Percentiles rank a stretch among this genome's conserved stretches.
Evolutionary conservation across 2,113 vertebrate genomes (phyloP).

Genomic region (Lepus timidus): DNA sequence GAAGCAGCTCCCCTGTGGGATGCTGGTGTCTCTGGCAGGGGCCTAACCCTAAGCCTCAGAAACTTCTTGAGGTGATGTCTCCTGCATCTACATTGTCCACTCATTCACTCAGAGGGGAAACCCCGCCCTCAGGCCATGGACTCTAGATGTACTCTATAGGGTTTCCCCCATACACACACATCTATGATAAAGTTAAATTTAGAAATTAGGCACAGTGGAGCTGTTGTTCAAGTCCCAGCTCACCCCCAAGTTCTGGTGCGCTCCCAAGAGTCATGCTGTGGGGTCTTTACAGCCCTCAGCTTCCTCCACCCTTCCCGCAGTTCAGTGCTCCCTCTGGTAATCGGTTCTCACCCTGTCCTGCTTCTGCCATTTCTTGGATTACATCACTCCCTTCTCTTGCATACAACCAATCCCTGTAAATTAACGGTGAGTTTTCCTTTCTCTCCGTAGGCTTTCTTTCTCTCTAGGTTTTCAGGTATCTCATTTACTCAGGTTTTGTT

Average conservation of each 20-base stretch:
- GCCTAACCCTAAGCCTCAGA: no score
- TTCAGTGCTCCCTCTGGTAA: neutral
- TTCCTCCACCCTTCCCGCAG: neutral
- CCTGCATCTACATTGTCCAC: neutral
- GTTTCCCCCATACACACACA: no score
- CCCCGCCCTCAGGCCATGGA: neutral
- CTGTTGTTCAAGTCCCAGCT: no score
- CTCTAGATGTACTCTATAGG: no score
- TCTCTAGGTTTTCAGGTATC: neutral
- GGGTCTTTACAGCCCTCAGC: neutral
- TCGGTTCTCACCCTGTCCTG: neutral
- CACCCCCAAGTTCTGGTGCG: no score
- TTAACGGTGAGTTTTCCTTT: neutral
- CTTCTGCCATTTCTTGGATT: neutral
- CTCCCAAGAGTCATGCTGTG: neutral
- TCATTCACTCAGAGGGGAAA: neutral
- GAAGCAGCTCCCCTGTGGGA: no score
- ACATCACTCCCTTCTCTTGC: constrained; percentile 6
- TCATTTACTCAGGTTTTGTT: constrained; percentile 46
- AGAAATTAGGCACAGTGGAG: no score
- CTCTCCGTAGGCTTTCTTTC: neutral
- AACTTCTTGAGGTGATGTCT: neutral
- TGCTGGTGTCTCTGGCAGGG: no score
- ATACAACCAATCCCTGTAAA: neutral
- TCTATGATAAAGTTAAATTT: no score